Evolutionary conservation across 2,888 invertebrate species (phyloP), one percentile per base, ranked within the genome.

Genomic region (Minunthozetes semirufus): DNA sequence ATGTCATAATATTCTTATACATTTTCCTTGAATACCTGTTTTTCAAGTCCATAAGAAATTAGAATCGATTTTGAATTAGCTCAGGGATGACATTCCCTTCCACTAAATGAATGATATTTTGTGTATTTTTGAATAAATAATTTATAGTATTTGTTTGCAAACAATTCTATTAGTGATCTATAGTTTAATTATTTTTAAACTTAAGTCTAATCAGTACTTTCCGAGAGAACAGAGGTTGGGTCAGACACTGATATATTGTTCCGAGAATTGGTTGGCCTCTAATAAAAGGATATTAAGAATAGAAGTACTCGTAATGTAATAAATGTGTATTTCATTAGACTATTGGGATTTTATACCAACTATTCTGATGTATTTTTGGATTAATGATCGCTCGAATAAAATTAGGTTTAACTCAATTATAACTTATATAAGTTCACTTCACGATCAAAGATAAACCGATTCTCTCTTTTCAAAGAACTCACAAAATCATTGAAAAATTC

Each of bases 311-410:
- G n/a, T 68, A 68, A 68, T 68, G 68, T 68, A 68, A 68, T 68
- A 68, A 68, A 68, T 68, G 68, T 68, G 42, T 68, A 68, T 42
- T 68, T 68, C 68, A 68, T 68, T 38, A 68, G 68, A 68, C 68
- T 42, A 42, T 42, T 68, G 68, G 63, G 63, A 63, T 63, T 63
- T 19, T 0, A 63, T 63, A 27, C 59, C 5, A 59, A 63, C 63
- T 63, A 27, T 13, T 63, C 27, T 63, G 63, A 63, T 33, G 63
- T 63, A 33, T 63, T 63, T 63, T 61, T 13, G 33, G 33, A 63
- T 63, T 33, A 33, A 63, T 33, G n/a, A 33, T 15, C 25, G 29
- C 15, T 63, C 33, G 17, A 27, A 63, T 33, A 11, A 63, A 63
- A 38, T 63, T 33, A 27, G 6, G n/a, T 50, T 61, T 61, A 33